These are phyloP conservation scores for Chloromyia formosa DNA, from an alignment of 2,888 invertebrate species.

Conservation along the genomic window DNA sequence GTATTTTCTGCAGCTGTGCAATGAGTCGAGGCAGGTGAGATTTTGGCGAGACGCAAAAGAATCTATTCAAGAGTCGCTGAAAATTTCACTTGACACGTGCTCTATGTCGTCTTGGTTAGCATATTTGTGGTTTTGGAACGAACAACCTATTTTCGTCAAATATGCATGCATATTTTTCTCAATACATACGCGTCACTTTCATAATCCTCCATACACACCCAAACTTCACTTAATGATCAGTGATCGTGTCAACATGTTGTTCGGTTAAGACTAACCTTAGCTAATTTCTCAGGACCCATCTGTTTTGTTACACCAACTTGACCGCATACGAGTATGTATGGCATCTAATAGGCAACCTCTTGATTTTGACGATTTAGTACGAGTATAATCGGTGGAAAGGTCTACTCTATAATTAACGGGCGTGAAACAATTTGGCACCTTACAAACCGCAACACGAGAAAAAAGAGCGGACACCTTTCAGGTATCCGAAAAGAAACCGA, in stretches of 20 bases:
- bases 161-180: background rate
- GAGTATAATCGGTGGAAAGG: conserved; percentile 16
- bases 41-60: no score
- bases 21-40: no score
- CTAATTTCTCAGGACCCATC: conserved; percentile 24
- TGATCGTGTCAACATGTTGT: conserved; percentile 7
- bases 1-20: no score
- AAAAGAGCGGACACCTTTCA: conserved; percentile 3
- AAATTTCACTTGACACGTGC: no score
- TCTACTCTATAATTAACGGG: conserved; percentile 35
- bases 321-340: background rate
- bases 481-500: background rate
- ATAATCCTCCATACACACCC: background rate
- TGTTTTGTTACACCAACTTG: background rate
- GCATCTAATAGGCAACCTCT: no score
- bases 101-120: no score
- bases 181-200: background rate
- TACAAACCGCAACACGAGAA: conserved; percentile 11
- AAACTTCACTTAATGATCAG: background rate
- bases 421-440: conserved; percentile 41
- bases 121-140: no score
- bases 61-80: no score
- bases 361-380: background rate
- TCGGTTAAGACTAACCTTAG: background rate
- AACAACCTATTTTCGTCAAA: background rate